Percentiles rank a stretch among this genome's conserved stretches.
Conservation (phyloP, 2,888 invertebrate genomes). For the Mesorhabditis sp. region DNA sequence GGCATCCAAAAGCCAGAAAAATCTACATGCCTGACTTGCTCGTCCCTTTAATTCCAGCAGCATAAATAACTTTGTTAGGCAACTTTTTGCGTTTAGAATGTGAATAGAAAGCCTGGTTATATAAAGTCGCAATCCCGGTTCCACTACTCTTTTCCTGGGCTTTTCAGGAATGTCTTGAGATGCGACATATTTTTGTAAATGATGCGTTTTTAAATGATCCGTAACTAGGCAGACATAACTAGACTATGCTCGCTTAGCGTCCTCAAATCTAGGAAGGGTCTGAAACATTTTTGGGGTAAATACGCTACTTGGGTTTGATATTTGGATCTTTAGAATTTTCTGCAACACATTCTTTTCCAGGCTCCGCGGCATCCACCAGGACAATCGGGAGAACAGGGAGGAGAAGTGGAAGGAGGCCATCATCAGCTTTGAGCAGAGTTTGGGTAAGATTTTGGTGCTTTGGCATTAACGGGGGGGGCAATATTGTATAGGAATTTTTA, state of each 20-base stretch:
- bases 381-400: conserved; percentile 38
- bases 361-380: conserved; percentile 40
- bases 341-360: conserved; percentile 16
- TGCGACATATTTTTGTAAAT: too few relatives aligned
- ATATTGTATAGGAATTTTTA: conserved; percentile 9
- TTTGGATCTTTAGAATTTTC: too few relatives aligned
- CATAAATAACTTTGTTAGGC: background rate
- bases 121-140: background rate
- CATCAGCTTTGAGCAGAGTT: conserved; percentile 42
- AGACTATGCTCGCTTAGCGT: background rate
- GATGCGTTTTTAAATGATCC: background rate
- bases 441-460: conserved; percentile 15
- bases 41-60: background rate
- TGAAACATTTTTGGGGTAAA: too few relatives aligned
- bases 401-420: conserved; percentile 51
- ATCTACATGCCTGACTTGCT: too few relatives aligned
- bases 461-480: background rate
- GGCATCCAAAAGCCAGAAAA: too few relatives aligned
- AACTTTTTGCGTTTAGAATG: too few relatives aligned
- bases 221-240: background rate
- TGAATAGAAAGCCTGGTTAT: background rate
- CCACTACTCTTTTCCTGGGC: too few relatives aligned
- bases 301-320: too few relatives aligned
- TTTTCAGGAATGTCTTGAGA: too few relatives aligned
- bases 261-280: too few relatives aligned